phyloP scores from a whole-genome alignment of 92 coral and sea anemone genomes.

The Bergia sp. region DNA sequence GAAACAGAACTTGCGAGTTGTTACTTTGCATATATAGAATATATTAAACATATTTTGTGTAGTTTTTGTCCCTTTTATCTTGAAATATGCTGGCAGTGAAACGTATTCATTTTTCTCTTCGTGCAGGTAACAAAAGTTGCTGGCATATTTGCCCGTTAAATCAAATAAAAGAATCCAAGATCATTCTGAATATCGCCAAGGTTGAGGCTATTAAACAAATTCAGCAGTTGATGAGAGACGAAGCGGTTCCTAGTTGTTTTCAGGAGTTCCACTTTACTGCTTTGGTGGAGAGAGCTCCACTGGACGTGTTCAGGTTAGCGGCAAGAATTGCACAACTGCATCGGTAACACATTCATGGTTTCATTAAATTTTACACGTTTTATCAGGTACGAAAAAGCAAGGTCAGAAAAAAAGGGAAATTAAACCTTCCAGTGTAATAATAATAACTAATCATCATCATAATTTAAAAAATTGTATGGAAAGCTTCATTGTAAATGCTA shows the following conservation, averaged over 20 bases:
- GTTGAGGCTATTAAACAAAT: constrained; percentile 26
- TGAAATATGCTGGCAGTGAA: no score
- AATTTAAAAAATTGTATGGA: no score
- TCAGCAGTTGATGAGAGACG: constrained; percentile 24
- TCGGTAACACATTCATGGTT: not conserved
- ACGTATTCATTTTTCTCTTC: not conserved
- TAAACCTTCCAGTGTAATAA: no score
- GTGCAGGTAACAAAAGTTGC: constrained; percentile 22
- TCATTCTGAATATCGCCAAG: not conserved
- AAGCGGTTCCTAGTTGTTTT: constrained; percentile 52
- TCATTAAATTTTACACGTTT: not conserved
- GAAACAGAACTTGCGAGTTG: no score
- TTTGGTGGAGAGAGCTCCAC: constrained; percentile 56
- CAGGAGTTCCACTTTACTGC: constrained; percentile 55
- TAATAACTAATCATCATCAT: no score
- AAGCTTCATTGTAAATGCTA: no score
- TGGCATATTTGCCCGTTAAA: not conserved
- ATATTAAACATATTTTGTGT: no score
- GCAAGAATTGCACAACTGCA: not conserved
- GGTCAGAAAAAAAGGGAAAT: no score
- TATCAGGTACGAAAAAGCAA: no score
- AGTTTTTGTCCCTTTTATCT: no score
- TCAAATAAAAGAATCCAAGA: not conserved
- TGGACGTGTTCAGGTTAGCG: constrained; percentile 65
- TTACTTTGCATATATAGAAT: no score